These are phyloP conservation scores for Heloderma charlesbogerti DNA, from an alignment of 2,113 vertebrate species.

Conservation along the genomic window DNA sequence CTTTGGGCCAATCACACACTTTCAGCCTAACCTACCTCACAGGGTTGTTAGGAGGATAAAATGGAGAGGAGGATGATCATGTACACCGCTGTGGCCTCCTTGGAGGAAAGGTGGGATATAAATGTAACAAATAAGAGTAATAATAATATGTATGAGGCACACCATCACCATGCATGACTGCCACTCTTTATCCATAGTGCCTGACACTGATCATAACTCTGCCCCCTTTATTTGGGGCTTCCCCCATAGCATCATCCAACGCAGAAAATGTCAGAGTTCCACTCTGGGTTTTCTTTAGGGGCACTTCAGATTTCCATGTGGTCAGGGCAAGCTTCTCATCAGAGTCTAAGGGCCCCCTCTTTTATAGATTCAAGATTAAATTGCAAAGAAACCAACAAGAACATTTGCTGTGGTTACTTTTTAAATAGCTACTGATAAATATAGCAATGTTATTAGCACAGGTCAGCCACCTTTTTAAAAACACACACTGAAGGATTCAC, in stretches of 20 bases:
- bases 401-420: neutral
- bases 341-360: neutral
- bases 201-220: neutral
- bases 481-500: neutral
- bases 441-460: neutral
- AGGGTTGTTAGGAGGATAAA: no score
- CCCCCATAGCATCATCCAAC: no score
- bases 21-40: no score
- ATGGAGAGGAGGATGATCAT: no score
- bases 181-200: neutral
- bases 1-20: no score
- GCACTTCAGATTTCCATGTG: neutral
- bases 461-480: neutral
- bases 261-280: neutral
- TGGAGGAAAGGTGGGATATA: no score
- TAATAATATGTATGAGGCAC: neutral
- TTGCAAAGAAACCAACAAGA: neutral
- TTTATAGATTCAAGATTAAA: neutral
- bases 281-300: neutral
- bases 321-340: neutral
- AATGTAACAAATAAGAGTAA: no score
- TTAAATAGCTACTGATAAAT: neutral
- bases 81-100: no score
- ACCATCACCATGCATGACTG: no score
- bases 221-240: neutral